Evolutionary conservation across 1,140 invertebrate species (phyloP), one percentile per base, ranked within the genome.

Genomic region (Bilobella aurantiaca): DNA sequence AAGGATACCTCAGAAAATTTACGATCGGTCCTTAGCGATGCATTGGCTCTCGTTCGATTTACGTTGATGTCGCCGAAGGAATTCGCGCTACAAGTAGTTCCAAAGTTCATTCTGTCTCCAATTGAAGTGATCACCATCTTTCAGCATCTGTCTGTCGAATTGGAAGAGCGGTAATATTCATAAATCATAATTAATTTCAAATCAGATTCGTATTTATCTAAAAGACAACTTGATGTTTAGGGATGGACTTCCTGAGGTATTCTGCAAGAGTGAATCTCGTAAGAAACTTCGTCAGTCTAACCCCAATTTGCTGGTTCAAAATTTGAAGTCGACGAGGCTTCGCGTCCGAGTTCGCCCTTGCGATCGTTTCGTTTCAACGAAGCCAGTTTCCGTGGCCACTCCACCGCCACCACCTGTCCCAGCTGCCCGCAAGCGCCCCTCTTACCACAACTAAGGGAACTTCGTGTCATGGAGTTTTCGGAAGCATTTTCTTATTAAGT

Each of bases 21-120:
- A 73, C 77, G 89, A 67, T 75, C 78, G 58, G 84, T 90, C 1
- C 76, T 92, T 0, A 85, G 85, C 0, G 73, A 81, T 58, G 85
- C 87, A 18, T 79, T 93, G 49, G 81, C 83, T 37, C 79, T 90
- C 0, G 86, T 94, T 66, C 79, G 91, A 29, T 94, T 91, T 77
- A 90, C 91, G 2, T 77, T 92, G 2, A 93, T 94, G 90, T 87
- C 85, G 1, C 85, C 90, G 1, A 87, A 91, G 75, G 90, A 93
- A 76, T 93, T 93, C 79, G 90, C 90, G 0, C 82, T 84, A 73
- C 86, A 86, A 3, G 85, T 89, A 12, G 90, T 89, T 3, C 86
- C 87, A 73, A 86, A 84, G 72, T 85, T 86, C 18, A 77, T 93
- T 23, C 77, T 93, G 0, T 86, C 85, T 62, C 87, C 91, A 73